Evolutionary conservation across 2,797 vertebrate genomes (phyloP).

Genomic region (Antrozous pallidus): DNA sequence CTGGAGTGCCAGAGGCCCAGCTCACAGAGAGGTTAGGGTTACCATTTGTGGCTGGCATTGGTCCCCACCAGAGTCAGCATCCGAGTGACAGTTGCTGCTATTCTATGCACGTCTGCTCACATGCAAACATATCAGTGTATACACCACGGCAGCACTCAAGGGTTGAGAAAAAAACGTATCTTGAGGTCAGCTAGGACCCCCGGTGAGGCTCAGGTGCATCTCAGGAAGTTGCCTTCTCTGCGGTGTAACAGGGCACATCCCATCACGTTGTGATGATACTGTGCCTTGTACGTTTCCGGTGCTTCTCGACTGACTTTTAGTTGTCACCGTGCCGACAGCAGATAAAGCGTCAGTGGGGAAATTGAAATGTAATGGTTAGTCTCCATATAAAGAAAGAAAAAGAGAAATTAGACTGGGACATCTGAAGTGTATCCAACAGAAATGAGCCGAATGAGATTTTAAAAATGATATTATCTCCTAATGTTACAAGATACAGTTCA

Average conservation of each 20-base stretch:
- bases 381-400: background rate
- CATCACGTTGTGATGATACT: fast-evolving
- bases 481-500: background rate
- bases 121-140: fast-evolving
- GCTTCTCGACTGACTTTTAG: background rate
- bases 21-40: background rate
- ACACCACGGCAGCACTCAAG: fast-evolving
- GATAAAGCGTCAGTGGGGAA: background rate
- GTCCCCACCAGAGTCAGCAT: fast-evolving
- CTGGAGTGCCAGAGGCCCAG: background rate
- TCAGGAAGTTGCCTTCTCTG: background rate
- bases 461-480: background rate
- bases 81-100: fast-evolving
- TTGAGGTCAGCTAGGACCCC: background rate
- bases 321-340: background rate
- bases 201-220: background rate
- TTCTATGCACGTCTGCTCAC: background rate
- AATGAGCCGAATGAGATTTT: background rate
- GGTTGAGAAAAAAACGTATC: background rate
- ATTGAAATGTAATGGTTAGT: background rate
- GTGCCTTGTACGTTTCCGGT: background rate
- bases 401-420: background rate
- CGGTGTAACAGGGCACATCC: fast-evolving
- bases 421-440: background rate
- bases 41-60: background rate